Conservation (phyloP, 2,888 invertebrate genomes). For the Physocephala rufipes region DNA sequence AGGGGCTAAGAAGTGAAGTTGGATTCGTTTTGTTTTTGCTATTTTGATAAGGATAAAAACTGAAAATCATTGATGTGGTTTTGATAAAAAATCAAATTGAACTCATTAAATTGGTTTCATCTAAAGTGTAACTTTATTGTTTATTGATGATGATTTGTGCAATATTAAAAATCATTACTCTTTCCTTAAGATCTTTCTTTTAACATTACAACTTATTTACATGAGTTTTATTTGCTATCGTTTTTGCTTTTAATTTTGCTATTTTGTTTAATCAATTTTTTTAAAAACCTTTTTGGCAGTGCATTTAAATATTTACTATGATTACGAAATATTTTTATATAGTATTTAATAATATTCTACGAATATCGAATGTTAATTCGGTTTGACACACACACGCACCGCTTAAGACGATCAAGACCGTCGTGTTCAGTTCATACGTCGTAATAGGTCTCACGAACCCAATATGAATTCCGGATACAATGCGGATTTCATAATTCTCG, state of each 20-base stretch:
- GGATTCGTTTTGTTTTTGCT: too few relatives aligned
- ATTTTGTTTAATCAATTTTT: constrained; percentile 46
- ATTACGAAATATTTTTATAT: constrained; percentile 32
- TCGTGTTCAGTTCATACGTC: background rate
- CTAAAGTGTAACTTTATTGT: background rate
- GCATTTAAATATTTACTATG: constrained; percentile 54
- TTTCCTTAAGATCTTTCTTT: constrained; percentile 32
- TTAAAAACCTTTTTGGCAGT: constrained; percentile 63
- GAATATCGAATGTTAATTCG: constrained; percentile 32
- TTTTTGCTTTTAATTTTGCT: constrained; percentile 40
- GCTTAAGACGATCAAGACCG: background rate
- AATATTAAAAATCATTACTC: constrained; percentile 43
- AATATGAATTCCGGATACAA: too few relatives aligned
- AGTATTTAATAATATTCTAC: constrained; percentile 35
- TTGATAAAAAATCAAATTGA: too few relatives aligned
- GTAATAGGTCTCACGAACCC: too few relatives aligned
- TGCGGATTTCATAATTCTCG: too few relatives aligned
- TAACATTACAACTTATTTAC: constrained; percentile 25
- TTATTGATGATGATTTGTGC: constrained; percentile 27
- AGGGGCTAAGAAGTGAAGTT: too few relatives aligned
- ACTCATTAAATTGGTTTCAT: background rate
- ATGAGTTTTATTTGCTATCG: constrained; percentile 29
- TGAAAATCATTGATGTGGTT: too few relatives aligned
- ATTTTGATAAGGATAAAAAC: too few relatives aligned
- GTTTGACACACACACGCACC: constrained; percentile 19